Percentiles rank a stretch among this genome's conserved stretches.
Evolutionary conservation across 2,113 vertebrate species (phyloP).

Genomic region (Dipodomys merriami): DNA sequence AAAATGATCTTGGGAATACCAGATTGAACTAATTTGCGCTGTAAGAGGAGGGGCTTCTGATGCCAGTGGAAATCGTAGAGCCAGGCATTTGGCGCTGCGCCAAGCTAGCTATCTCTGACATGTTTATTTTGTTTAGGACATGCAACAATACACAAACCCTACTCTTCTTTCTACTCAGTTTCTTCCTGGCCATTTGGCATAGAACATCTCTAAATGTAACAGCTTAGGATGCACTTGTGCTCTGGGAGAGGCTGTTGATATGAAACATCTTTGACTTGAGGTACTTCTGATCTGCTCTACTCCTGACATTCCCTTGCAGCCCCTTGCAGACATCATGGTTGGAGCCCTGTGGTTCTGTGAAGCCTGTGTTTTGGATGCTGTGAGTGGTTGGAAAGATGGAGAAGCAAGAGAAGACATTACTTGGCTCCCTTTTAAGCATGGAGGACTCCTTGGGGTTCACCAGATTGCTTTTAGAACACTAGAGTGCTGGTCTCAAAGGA

Average conservation of each 20-base stretch:
- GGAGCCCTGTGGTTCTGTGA: not conserved
- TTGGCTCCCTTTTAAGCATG: not conserved
- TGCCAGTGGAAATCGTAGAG: not conserved
- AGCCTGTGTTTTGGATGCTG: not conserved
- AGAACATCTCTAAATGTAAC: not conserved
- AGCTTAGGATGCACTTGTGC: not conserved
- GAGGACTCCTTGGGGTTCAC: not conserved
- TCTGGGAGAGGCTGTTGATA: not conserved
- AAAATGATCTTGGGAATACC: constrained; percentile 25
- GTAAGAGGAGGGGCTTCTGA: not conserved
- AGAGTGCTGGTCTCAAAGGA: not conserved
- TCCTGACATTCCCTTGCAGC: not conserved
- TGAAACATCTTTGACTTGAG: not conserved
- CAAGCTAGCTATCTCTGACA: not conserved
- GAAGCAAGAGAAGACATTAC: not conserved
- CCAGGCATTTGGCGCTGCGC: not conserved
- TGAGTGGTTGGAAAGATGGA: not conserved
- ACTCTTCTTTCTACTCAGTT: not conserved
- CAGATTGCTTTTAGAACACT: not conserved
- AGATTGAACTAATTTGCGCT: not conserved
- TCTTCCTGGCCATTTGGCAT: not conserved
- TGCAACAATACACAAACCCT: not conserved
- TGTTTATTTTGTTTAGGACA: not conserved
- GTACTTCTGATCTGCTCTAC: not conserved
- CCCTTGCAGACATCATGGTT: not conserved